Percentiles rank a stretch among this genome's conserved stretches.
Conservation (phyloP, 2,888 invertebrate species). For the Hemistola chrysoprasaria region DNA sequence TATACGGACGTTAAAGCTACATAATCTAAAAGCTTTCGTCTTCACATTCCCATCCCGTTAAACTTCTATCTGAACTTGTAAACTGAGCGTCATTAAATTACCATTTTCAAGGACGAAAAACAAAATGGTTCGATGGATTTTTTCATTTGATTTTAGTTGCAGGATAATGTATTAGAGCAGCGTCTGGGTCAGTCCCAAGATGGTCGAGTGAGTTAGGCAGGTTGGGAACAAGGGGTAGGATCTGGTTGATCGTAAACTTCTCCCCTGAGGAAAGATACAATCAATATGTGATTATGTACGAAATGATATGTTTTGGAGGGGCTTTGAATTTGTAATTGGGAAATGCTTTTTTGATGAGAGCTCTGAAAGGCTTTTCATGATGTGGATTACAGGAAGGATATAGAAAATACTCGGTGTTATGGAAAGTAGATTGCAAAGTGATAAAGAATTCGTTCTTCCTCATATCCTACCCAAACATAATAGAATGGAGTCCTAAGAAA, state of each 20-base stretch:
- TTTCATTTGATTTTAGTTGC: conserved; percentile 24
- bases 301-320: not conserved
- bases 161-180: conserved; percentile 17
- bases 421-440: too few relatives aligned
- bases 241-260: not conserved
- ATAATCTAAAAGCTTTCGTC: conserved; percentile 3
- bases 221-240: conserved; percentile 4
- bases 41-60: conserved; percentile 10
- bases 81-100: conserved; percentile 15
- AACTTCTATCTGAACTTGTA: conserved; percentile 14
- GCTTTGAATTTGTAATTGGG: conserved; percentile 9
- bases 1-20: conserved; percentile 1
- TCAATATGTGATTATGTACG: conserved; percentile 5
- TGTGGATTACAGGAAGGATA: too few relatives aligned
- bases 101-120: conserved; percentile 26
- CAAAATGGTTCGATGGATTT: conserved; percentile 22
- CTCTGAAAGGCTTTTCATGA: too few relatives aligned
- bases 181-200: conserved; percentile 21
- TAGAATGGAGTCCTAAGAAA: too few relatives aligned
- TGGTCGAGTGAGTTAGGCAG: conserved; percentile 13
- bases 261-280: not conserved
- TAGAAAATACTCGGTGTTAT: too few relatives aligned
- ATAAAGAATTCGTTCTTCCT: too few relatives aligned
- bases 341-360: not conserved
- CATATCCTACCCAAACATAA: too few relatives aligned